phyloP scores from a whole-genome alignment of 2,888 invertebrate genomes.

The Sphecodes monilicornis region DNA sequence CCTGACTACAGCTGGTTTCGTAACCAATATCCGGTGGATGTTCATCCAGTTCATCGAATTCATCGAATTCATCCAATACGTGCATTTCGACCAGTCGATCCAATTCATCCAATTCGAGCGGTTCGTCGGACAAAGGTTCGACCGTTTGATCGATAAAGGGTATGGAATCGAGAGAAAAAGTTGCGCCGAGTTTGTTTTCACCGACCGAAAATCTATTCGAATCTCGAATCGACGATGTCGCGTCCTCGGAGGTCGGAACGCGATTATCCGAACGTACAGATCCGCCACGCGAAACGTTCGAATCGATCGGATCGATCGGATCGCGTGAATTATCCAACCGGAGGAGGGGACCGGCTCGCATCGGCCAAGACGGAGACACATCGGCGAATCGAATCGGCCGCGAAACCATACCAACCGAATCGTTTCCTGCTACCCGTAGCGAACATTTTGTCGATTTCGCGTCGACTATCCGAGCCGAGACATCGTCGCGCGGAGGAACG shows the following conservation, averaged over 20 bases:
- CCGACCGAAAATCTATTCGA: neutral
- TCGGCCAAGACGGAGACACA: neutral
- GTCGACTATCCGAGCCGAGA: neutral
- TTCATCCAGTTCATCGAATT: neutral
- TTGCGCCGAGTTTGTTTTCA: neutral
- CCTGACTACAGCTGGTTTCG: neutral
- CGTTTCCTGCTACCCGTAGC: neutral
- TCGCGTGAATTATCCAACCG: neutral
- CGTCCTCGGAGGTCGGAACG: neutral
- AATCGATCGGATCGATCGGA: neutral
- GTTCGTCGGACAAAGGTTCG: constrained; percentile 26
- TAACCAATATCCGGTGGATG: neutral
- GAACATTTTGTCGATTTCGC: neutral
- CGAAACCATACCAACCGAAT: too few species aligned
- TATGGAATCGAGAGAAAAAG: constrained; percentile 57
- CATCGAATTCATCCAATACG: neutral
- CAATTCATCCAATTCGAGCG: constrained; percentile 3
- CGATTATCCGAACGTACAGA: neutral
- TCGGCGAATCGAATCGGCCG: neutral
- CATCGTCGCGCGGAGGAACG: neutral
- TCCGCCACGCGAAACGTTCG: neutral
- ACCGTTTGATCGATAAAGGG: constrained; percentile 77
- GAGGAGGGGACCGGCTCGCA: neutral
- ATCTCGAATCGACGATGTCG: neutral
- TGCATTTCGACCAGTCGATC: neutral